Percentiles rank a stretch among this genome's conserved stretches.
phyloP scores from a whole-genome alignment of 2,888 invertebrate species.

The Cryptocephalus moraei region DNA sequence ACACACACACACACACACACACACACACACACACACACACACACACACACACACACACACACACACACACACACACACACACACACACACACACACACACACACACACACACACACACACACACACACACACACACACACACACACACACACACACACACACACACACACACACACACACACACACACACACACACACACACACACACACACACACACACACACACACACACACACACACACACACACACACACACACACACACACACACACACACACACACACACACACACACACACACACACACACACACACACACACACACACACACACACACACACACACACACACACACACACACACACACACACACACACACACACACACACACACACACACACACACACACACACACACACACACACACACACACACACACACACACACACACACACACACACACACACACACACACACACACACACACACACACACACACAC shows the following conservation, averaged over 20 bases:
- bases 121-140: slow-evolving; percentile 1
- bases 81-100: slow-evolving; percentile 1
- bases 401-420: no score
- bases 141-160: slow-evolving; percentile 1
- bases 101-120: slow-evolving; percentile 1
- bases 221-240: slow-evolving; percentile 1
- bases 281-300: no score
- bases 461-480: no score
- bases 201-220: slow-evolving; percentile 1
- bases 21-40: slow-evolving; percentile 1
- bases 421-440: no score
- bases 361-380: no score
- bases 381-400: no score
- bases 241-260: not conserved
- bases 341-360: no score
- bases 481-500: no score
- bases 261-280: no score
- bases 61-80: slow-evolving; percentile 1
- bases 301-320: no score
- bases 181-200: slow-evolving; percentile 1
- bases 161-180: slow-evolving; percentile 1
- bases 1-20: slow-evolving; percentile 1
- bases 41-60: slow-evolving; percentile 1
- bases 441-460: no score
- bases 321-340: no score